Evolutionary conservation across 2,113 vertebrate species (phyloP).

Genomic region (Oreocharis arfaki): DNA sequence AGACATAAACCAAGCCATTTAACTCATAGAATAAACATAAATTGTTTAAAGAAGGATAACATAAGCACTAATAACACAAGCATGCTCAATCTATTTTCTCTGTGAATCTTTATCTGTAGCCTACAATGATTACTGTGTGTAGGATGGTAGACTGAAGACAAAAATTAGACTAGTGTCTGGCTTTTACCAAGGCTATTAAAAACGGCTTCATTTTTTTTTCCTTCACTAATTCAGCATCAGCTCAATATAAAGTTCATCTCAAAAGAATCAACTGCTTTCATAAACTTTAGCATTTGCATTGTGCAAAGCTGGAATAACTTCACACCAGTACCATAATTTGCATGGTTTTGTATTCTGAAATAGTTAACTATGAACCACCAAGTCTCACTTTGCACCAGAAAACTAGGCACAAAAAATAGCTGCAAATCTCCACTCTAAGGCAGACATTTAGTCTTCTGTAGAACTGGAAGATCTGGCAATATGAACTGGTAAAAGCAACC

Average conservation of each 20-base stretch:
- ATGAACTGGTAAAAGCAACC: background rate
- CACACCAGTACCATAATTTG: background rate
- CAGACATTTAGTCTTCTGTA: background rate
- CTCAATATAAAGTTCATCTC: background rate
- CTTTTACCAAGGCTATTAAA: background rate
- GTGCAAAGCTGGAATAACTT: slow-evolving; percentile 4
- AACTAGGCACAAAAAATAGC: background rate
- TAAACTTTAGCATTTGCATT: background rate
- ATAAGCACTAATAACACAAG: background rate
- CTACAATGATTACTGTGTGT: background rate
- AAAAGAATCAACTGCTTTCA: background rate
- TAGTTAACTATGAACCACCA: background rate
- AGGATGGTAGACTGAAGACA: background rate
- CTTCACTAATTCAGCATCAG: background rate
- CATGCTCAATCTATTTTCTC: background rate
- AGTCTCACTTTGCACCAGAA: background rate
- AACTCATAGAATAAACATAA: background rate
- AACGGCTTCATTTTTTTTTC: background rate
- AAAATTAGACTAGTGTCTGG: background rate
- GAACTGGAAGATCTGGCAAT: background rate
- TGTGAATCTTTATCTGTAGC: background rate
- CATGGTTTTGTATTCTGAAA: background rate
- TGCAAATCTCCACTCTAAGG: background rate
- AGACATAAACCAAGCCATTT: background rate
- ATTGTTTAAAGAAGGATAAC: background rate